phyloP scores from a whole-genome alignment of 2,113 vertebrate genomes.

The Oryzias melastigma region DNA sequence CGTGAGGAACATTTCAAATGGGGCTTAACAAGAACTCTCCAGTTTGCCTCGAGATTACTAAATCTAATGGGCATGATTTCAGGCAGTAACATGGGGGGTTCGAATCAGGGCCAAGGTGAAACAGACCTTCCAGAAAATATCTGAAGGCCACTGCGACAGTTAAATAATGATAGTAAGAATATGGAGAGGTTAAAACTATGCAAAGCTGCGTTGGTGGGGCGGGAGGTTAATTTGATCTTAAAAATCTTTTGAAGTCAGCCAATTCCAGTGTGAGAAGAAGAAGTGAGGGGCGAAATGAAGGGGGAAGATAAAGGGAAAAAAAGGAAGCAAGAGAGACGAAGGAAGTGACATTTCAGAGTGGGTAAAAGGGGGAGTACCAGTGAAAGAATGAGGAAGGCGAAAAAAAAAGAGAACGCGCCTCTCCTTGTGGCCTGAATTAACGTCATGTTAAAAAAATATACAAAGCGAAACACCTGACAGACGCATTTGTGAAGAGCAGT shows the following conservation, averaged over 20 bases:
- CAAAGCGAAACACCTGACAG: not conserved
- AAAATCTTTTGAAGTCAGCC: slow-evolving; percentile 63
- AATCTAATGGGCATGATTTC: slow-evolving; percentile 32
- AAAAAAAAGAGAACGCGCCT: slow-evolving; percentile 22
- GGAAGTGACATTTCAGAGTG: slow-evolving; percentile 48
- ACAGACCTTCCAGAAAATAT: not conserved
- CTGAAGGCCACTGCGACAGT: slow-evolving; percentile 2
- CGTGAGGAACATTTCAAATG: slow-evolving; percentile 45
- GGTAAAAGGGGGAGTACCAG: slow-evolving; percentile 41
- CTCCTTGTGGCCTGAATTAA: slow-evolving; percentile 1
- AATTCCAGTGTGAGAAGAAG: slow-evolving; percentile 54
- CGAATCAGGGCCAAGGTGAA: slow-evolving; percentile 4
- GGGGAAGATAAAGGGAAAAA: slow-evolving; percentile 26
- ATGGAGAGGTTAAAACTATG: slow-evolving; percentile 32
- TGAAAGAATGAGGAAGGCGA: slow-evolving; percentile 58
- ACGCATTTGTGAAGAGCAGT: not conserved
- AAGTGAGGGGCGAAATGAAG: slow-evolving; percentile 18
- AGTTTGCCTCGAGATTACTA: slow-evolving; percentile 41
- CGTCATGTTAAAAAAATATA: not conserved
- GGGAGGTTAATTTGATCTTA: slow-evolving; percentile 57
- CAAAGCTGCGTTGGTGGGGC: slow-evolving; percentile 35
- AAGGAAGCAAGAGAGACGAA: slow-evolving; percentile 18
- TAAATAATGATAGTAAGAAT: not conserved
- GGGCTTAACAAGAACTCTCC: slow-evolving; percentile 46
- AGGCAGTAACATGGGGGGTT: slow-evolving; percentile 13